Evolutionary conservation across 2,113 vertebrate species (phyloP).

Genomic region (Anser brachyrhynchus): DNA sequence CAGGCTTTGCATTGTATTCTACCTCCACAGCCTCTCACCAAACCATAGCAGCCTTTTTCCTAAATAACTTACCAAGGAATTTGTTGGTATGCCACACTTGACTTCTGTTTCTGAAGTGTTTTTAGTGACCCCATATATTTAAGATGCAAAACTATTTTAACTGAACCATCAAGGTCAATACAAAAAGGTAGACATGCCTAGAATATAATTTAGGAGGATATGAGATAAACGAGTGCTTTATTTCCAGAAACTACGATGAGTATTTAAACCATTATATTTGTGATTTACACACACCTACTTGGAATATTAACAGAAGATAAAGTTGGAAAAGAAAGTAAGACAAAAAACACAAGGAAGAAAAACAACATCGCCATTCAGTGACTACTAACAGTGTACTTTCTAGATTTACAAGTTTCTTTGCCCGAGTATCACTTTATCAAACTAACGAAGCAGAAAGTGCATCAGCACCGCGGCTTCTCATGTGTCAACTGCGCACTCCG

Average conservation of each 20-base stretch:
- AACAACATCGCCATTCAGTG: not conserved
- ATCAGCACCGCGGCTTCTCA: not conserved
- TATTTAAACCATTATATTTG: not conserved
- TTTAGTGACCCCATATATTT: not conserved
- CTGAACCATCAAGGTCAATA: not conserved
- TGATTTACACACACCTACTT: not conserved
- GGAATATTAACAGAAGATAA: not conserved
- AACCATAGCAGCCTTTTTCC: not conserved
- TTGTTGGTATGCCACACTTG: not conserved
- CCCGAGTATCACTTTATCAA: not conserved
- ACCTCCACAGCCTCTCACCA: not conserved
- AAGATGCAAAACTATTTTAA: not conserved
- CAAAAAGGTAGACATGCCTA: not conserved
- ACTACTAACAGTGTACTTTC: not conserved
- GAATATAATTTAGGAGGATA: not conserved
- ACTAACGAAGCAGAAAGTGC: not conserved
- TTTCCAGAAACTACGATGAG: not conserved
- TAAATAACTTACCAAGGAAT: not conserved
- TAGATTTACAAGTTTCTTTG: not conserved
- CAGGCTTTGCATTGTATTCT: no score
- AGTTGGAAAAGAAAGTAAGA: not conserved
- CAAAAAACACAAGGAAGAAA: not conserved
- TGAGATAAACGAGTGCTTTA: not conserved
- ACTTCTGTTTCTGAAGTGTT: not conserved
- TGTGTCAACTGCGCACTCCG: fast-evolving